Base-by-base conservation (phyloP, 2,888 invertebrate species). In the Agrochola lychnidis region DNA sequence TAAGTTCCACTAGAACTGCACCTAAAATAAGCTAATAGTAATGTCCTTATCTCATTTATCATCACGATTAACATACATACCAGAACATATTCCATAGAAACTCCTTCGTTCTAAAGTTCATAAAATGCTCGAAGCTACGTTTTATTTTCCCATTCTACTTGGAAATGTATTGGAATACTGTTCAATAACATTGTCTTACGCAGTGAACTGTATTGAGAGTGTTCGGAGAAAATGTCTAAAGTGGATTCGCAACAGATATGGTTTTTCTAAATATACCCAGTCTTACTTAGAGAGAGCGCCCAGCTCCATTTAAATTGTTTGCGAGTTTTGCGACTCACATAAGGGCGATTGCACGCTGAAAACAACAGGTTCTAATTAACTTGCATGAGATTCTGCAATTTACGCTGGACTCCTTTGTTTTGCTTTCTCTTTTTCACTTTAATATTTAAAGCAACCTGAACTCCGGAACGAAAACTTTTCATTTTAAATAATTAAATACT, bases 301-400 rank as follows among this genome's bases (percentile, higher is more conserved):
- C 36, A 48, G 45, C 48, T 69, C 16, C 25, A 74, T 67, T 67
- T 74, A 80, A 81, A 81, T 74, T 74, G 67, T 80, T 70, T 70
- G 63, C 53, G 19, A 77, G 78, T 66, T 84, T 84, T 67, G 78
- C 67, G 71, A 67, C 67, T 67, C 51, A 71, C 70, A 67, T 83
- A 71, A 78, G 71, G 45, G 45, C 51, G 79, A 57, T 66, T 78
- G 61, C 67, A 57, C 66, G 45, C 36, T 67, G 79, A 57, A 82
- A 80, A 82, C 67, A 84, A 74, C 84, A 68, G 67, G 66, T 84
- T 68, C 59, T 82, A 80, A 84, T 82, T 82, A 82, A 82, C 81
- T 82, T 84, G 81, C 69, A 84, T 81, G 80, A 84, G 70, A 71
- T 84, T 82, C 82, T 76, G 76, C 61, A 81, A 81, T 82, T 84